Evolutionary conservation across 2,113 vertebrate species (phyloP), one percentile per base, ranked within the genome.

Genomic region (Micronycteris hirsuta): DNA sequence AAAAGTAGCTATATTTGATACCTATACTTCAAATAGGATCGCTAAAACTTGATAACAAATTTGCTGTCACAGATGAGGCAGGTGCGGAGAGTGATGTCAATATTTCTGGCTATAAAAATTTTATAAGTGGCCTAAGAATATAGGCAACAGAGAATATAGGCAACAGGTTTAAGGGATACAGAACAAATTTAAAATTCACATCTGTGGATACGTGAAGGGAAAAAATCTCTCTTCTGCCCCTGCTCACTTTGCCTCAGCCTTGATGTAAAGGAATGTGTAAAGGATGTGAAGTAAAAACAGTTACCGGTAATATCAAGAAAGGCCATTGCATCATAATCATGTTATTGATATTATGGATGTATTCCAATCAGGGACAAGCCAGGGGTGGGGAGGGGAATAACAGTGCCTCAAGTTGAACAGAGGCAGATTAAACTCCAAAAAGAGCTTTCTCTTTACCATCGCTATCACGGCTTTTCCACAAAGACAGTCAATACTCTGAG

Each of bases 401-500:
- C 78, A 3, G 43, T 36, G 31, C 10, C 56, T 67, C 90, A 28
- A 9, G 78, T 49, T 86, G 38, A 90, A 77, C 58, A 95, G 16
- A 93, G 52, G 77, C 47, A 31, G 22, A 92, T 85, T 94, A 92
- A 92, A 93, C 68, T 96, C n/a, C 89, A 90, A 93, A 58, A 86
- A 1, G 56, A 90, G 47, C 68, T 5, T 63, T 20, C 19, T n/a
- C 33, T 91, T 73, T 96, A 45, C 36, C 49, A 89, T 74, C 24
- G 70, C 5, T 43, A 19, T 45, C 90, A 81, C 4, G 65, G 68
- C 81, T 52, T 84, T 97, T 87, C 80, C 95, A 93, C 74, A 97
- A 94, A 96, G 90, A 56, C n/a, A 95, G 58, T 28, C 97, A 89
- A 97, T 97, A 95, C 6, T 80, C 86, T 91, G 86, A 95, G 74